Evolutionary conservation across 2,797 vertebrate genomes (phyloP).

Genomic region (Mormyrus hasselquistii): DNA sequence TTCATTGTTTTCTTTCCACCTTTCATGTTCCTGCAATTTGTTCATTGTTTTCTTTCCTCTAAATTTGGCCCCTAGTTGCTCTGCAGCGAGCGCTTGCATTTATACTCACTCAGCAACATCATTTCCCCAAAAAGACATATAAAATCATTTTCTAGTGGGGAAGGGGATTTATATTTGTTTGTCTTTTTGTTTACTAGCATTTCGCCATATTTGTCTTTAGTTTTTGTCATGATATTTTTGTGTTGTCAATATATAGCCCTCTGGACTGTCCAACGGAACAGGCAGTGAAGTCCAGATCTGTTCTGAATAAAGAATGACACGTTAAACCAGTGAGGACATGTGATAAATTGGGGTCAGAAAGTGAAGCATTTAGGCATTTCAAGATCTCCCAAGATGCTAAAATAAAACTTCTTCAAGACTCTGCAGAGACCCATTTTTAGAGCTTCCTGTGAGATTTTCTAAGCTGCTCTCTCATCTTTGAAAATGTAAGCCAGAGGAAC

Average conservation of each 20-base stretch:
- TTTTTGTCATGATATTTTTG: background rate
- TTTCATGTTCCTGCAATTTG: background rate
- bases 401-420: slow-evolving; percentile 2
- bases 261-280: background rate
- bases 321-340: background rate
- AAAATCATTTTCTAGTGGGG: background rate
- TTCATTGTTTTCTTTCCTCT: background rate
- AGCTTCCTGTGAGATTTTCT: background rate
- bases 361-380: background rate
- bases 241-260: background rate
- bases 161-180: background rate
- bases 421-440: background rate
- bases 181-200: background rate
- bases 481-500: background rate
- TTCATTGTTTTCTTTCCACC: background rate
- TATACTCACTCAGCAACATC: background rate
- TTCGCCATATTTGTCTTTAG: background rate
- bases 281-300: background rate
- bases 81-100: background rate
- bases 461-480: background rate
- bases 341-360: background rate
- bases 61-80: background rate
- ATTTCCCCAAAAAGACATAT: background rate
- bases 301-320: background rate
- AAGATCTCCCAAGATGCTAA: slow-evolving; percentile 4